Evolutionary conservation across 2,797 vertebrate genomes (phyloP).

Genomic region (Anguilla anguilla): DNA sequence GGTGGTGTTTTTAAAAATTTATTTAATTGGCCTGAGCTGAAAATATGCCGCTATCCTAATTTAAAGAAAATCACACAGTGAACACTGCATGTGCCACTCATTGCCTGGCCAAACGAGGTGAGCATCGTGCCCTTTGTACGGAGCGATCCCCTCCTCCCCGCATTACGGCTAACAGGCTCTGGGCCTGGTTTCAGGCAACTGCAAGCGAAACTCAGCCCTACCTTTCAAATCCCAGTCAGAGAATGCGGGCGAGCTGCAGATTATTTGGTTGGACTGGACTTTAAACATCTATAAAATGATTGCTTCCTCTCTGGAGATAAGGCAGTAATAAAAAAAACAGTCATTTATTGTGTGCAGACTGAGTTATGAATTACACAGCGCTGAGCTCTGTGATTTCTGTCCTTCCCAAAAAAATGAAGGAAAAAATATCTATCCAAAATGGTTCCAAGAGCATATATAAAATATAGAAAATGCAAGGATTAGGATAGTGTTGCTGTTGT

Average conservation of each 20-base stretch:
- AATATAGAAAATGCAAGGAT: too few species aligned
- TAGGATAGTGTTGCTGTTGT: too few species aligned
- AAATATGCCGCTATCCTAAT: conserved; percentile 29
- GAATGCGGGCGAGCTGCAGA: conserved; percentile 3
- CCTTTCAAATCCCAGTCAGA: neutral
- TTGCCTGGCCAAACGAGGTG: conserved; percentile 30
- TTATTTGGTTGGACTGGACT: conserved; percentile 34
- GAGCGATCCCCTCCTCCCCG: conserved; percentile 24
- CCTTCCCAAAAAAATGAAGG: neutral
- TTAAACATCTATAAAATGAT: conserved; percentile 39
- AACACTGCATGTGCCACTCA: conserved; percentile 21
- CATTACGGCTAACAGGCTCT: neutral
- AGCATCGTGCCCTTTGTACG: neutral
- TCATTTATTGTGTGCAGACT: conserved; percentile 41
- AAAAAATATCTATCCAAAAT: neutral
- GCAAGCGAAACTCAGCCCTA: neutral
- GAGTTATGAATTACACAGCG: conserved; percentile 14
- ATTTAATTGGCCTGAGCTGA: conserved; percentile 18
- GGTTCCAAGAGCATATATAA: neutral
- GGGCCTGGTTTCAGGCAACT: neutral
- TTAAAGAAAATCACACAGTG: conserved; percentile 32
- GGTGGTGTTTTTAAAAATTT: neutral
- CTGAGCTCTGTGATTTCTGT: conserved; percentile 6
- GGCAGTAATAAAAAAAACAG: conserved; percentile 20
- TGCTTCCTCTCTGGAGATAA: conserved; percentile 23